Evolutionary conservation across 2,113 vertebrate species (phyloP).

Genomic region (Carollia perspicillata): DNA sequence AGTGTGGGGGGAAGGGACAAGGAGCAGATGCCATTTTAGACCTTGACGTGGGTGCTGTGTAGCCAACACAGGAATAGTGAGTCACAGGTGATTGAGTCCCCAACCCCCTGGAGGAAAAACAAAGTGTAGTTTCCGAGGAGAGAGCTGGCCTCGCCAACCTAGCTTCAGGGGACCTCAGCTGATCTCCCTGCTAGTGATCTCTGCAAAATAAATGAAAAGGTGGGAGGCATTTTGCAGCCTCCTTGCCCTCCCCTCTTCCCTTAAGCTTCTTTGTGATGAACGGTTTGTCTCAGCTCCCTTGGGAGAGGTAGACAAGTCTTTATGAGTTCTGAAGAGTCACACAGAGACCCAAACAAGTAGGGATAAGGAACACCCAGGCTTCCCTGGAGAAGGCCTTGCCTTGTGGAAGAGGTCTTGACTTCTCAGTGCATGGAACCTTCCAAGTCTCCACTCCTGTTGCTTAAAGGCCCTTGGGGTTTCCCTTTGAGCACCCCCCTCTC

Average conservation of each 20-base stretch:
- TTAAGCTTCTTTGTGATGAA: not conserved
- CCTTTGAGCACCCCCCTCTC: not conserved
- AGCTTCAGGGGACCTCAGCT: slow-evolving; percentile 24
- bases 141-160: not conserved
- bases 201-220: not conserved
- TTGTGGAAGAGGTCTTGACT: not conserved
- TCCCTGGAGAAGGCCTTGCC: not conserved
- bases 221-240: not conserved
- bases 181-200: not conserved
- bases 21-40: slow-evolving; percentile 45
- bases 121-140: slow-evolving; percentile 29
- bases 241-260: not conserved
- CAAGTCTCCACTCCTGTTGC: not conserved
- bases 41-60: slow-evolving; percentile 59
- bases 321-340: not conserved
- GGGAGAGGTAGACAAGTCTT: not conserved
- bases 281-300: not conserved
- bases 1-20: not conserved
- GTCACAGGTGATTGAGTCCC: slow-evolving; percentile 67
- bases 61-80: slow-evolving; percentile 62
- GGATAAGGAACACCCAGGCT: not conserved
- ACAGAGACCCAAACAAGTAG: not conserved
- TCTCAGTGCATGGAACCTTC: not conserved
- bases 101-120: slow-evolving; percentile 59
- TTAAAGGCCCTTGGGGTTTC: not conserved